A percentile compares a stretch with the other conserved stretches of the same genome.
Evolutionary conservation across 37 sponge, comb jelly and placozoan genomes (phyloP).

Genomic region (Cladorhizidae sp.): DNA sequence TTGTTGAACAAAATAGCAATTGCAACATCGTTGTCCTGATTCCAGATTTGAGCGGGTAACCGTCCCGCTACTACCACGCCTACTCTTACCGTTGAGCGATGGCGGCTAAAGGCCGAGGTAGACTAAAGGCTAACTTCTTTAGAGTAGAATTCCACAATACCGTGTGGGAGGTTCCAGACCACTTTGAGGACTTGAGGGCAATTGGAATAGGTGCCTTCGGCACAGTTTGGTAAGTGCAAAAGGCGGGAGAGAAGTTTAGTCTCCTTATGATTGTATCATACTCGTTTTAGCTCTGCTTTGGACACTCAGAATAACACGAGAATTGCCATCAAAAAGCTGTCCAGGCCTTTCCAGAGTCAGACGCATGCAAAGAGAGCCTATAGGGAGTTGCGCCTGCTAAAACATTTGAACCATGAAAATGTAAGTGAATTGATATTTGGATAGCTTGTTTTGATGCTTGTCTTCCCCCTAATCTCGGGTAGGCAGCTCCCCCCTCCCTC

Average conservation of each 20-base stretch:
- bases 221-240: conserved; percentile 72
- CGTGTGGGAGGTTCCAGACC: conserved; percentile 87
- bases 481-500: no score
- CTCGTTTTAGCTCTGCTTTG: conserved; percentile 70
- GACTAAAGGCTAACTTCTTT: conserved; percentile 50
- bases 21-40: no score
- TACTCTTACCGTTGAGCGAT: no score
- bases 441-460: no score
- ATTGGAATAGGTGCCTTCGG: conserved; percentile 98
- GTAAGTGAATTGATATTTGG: no score
- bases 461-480: no score
- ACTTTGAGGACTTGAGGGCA: conserved; percentile 88
- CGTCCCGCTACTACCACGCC: no score
- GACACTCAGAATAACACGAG: conserved; percentile 50
- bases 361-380: conserved; percentile 89
- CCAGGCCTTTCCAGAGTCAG: conserved; percentile 85
- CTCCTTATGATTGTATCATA: background rate
- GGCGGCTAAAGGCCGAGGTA: background rate
- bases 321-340: conserved; percentile 95
- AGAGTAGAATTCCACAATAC: conserved; percentile 81
- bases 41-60: no score
- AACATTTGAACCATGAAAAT: conserved; percentile 90
- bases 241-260: no score
- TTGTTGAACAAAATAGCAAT: no score
- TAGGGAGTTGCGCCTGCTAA: conserved; percentile 86